Percentiles rank a stretch among this genome's conserved stretches.
Conservation (phyloP, 1,140 invertebrate species). For the Lethocerus indicus region DNA sequence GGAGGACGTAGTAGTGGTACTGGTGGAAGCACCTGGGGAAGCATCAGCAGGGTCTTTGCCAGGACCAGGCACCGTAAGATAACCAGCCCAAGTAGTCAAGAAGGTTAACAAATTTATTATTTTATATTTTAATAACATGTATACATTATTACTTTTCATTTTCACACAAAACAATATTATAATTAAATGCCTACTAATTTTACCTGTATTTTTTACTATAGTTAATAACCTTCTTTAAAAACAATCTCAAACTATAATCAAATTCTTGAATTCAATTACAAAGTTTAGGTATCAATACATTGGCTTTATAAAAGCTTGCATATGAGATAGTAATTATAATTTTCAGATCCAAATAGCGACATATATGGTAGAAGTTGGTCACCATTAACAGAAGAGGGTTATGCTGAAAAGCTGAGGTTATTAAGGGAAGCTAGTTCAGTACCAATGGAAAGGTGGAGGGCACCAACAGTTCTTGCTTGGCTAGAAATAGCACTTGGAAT, state of each 20-base stretch:
- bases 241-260: no score
- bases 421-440: slow-evolving; percentile 69
- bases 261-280: no score
- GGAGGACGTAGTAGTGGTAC: neutral
- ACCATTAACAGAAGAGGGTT: slow-evolving; percentile 65
- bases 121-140: neutral
- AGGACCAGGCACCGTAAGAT: slow-evolving; percentile 60
- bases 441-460: slow-evolving; percentile 82
- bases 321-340: no score
- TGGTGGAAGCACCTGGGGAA: slow-evolving; percentile 49
- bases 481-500: slow-evolving; percentile 81
- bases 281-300: no score
- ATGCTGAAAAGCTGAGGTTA: slow-evolving; percentile 61
- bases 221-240: neutral
- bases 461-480: slow-evolving; percentile 84
- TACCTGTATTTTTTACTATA: neutral
- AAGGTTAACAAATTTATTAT: slow-evolving; percentile 15
- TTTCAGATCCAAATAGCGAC: slow-evolving; percentile 13
- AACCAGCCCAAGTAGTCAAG: slow-evolving; percentile 21
- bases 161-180: neutral
- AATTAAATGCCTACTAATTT: neutral
- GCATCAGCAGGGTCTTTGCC: slow-evolving; percentile 70
- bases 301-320: no score
- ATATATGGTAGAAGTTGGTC: slow-evolving; percentile 36
- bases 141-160: neutral